Conservation (phyloP, 2,113 vertebrate genomes). For the Carollia perspicillata region DNA sequence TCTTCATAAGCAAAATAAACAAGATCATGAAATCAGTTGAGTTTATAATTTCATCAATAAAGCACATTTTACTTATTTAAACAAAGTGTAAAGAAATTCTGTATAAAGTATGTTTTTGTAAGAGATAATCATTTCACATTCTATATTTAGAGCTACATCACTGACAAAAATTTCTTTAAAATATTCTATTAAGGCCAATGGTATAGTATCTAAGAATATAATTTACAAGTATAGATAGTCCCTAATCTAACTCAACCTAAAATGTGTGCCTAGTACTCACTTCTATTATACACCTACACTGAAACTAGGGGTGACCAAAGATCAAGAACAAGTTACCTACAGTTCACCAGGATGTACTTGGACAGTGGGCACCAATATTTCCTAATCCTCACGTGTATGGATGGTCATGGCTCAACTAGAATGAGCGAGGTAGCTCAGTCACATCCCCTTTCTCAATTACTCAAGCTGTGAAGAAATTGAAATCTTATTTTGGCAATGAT, state of each 20-base stretch:
- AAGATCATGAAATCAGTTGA: not conserved
- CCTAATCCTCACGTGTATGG: not conserved
- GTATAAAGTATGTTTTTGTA: not conserved
- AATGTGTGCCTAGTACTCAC: not conserved
- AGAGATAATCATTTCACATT: not conserved
- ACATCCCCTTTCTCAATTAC: conserved; percentile 7
- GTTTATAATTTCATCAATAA: not conserved
- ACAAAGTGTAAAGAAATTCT: not conserved
- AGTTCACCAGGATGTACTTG: not conserved
- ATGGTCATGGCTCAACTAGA: not conserved
- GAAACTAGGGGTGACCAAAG: not conserved
- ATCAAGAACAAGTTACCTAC: not conserved
- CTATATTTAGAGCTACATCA: not conserved
- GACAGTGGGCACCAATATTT: not conserved
- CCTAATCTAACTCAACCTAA: not conserved
- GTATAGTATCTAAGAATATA: not conserved
- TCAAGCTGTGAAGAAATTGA: not conserved
- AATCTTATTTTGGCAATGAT: conserved; percentile 34
- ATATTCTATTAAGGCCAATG: not conserved
- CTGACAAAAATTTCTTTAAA: not conserved
- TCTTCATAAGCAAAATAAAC: conserved; percentile 25
- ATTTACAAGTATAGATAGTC: not conserved
- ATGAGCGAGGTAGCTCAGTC: conserved; percentile 12
- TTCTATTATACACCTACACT: not conserved
- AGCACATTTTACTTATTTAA: not conserved